Evolutionary conservation across 1,140 invertebrate species (phyloP).

Genomic region (Brachionus asplanchnoidis): DNA sequence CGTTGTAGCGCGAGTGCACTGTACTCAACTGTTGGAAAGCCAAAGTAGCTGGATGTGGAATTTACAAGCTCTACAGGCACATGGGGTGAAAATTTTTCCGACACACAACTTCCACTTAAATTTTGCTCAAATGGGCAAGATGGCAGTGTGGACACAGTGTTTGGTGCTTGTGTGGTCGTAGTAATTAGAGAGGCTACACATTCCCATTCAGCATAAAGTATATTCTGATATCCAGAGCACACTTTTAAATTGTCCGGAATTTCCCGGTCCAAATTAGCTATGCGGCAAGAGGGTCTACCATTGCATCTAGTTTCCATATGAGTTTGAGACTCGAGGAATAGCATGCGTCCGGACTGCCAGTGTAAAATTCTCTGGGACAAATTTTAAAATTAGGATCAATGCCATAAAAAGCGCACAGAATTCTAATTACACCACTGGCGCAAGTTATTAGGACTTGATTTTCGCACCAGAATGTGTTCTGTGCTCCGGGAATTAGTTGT

Average conservation of each 20-base stretch:
- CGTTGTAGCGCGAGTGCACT: too few relatives aligned
- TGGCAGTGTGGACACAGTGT: conserved; percentile 3
- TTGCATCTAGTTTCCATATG: not conserved
- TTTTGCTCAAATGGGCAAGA: conserved; percentile 24
- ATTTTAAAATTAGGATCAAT: conserved; percentile 27
- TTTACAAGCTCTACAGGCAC: not conserved
- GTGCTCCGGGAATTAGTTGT: not conserved
- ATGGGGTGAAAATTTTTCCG: not conserved
- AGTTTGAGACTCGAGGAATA: not conserved
- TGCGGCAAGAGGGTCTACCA: not conserved
- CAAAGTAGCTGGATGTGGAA: not conserved
- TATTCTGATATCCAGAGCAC: not conserved
- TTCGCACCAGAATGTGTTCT: not conserved
- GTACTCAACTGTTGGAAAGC: not conserved
- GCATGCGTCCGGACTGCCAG: conserved; percentile 5
- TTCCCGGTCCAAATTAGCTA: not conserved
- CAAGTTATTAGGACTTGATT: not conserved
- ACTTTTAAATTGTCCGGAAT: not conserved
- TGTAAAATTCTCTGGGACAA: not conserved
- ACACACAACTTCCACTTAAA: not conserved
- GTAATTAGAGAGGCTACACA: not conserved
- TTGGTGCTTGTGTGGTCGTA: not conserved
- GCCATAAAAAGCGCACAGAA: conserved; percentile 31
- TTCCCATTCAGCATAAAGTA: conserved; percentile 29
- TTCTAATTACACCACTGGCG: not conserved